Percentiles rank a stretch among this genome's conserved stretches.
These are phyloP conservation scores for Chelidonichthys spinosus DNA, from an alignment of 2,797 vertebrate species.

Conservation along the genomic window DNA sequence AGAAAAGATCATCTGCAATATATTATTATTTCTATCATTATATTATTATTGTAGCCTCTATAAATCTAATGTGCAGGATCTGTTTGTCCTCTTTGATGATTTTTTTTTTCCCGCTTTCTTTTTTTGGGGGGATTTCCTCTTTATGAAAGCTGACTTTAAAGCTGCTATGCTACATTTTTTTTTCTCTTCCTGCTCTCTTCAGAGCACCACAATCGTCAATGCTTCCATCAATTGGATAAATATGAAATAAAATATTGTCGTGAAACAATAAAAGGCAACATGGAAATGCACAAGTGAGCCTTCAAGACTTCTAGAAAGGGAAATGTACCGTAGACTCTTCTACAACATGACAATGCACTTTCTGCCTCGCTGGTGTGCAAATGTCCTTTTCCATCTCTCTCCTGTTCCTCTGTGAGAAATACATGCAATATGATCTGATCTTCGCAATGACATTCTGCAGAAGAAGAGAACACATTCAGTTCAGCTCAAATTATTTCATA, in stretches of 20 bases:
- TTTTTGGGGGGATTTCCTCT: background rate
- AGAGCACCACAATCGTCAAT: background rate
- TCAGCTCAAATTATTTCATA: conserved; percentile 40
- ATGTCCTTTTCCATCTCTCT: conserved; percentile 24
- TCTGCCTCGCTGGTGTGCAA: background rate
- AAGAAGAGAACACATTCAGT: conserved; percentile 42
- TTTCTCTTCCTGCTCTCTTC: background rate
- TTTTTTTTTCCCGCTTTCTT: background rate
- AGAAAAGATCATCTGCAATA: background rate
- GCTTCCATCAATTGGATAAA: background rate
- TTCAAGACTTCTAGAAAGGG: background rate
- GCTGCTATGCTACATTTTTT: background rate
- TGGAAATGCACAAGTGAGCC: background rate
- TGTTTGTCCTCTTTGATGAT: background rate
- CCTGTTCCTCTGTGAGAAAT: too few relatives aligned
- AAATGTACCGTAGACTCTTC: conserved; percentile 15
- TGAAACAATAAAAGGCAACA: background rate
- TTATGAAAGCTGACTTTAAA: conserved; percentile 9
- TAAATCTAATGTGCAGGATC: background rate
- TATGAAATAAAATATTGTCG: background rate
- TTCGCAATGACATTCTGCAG: conserved; percentile 13
- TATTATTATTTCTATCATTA: background rate
- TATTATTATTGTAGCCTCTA: background rate
- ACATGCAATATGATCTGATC: conserved; percentile 9
- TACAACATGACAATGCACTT: background rate